These are phyloP conservation scores for Synanthedon myopaeformis DNA, from an alignment of 2,888 invertebrate genomes.

Conservation along the genomic window DNA sequence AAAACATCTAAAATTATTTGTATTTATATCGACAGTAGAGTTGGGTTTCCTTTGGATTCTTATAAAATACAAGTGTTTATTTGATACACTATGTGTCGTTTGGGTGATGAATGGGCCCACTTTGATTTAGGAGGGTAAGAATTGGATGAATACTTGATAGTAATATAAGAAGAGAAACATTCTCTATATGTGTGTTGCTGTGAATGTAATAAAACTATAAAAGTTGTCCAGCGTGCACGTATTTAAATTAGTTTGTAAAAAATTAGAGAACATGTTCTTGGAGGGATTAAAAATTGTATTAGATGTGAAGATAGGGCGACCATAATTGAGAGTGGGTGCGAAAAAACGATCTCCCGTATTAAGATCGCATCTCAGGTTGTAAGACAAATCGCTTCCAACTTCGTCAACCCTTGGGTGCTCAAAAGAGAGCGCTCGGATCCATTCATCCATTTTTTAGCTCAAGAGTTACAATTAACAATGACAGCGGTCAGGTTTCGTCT, in stretches of 20 bases:
- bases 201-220: conserved; percentile 50
- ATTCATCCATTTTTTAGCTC: conserved; percentile 59
- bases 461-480: conserved; percentile 53
- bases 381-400: conserved; percentile 60
- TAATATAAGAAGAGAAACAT: conserved; percentile 7
- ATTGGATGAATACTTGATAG: conserved; percentile 37
- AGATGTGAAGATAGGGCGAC: conserved; percentile 18
- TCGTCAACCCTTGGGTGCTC: conserved; percentile 57
- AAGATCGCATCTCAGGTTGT: conserved; percentile 53
- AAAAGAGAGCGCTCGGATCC: conserved; percentile 32
- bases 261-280: conserved; percentile 4
- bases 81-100: conserved; percentile 41
- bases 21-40: conserved; percentile 16
- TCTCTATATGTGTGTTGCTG: conserved; percentile 27
- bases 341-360: conserved; percentile 47
- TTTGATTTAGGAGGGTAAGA: conserved; percentile 56
- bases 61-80: conserved; percentile 14
- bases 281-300: conserved; percentile 12
- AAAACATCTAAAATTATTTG: conserved; percentile 11
- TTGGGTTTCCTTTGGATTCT: conserved; percentile 22
- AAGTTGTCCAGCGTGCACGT: conserved; percentile 19
- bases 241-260: conserved; percentile 4
- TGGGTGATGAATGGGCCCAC: conserved; percentile 49
- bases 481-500: conserved; percentile 57
- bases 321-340: conserved; percentile 46